phyloP scores from a whole-genome alignment of 2,113 vertebrate species.

The Protomyctophum bolini region DNA sequence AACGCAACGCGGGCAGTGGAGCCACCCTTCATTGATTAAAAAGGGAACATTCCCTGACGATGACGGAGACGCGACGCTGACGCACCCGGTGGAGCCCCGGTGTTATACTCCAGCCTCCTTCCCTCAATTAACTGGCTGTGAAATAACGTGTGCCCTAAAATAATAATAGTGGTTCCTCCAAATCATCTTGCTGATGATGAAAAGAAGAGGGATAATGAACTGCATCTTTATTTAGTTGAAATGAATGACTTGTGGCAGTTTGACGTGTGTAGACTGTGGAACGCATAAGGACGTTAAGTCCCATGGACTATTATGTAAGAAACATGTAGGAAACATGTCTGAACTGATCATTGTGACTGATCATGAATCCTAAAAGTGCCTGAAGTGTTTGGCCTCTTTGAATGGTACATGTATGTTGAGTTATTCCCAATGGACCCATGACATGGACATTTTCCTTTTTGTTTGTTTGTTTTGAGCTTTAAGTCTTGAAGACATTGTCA shows the following conservation, averaged over 20 bases:
- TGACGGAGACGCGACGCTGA: too few relatives aligned
- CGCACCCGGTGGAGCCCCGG: too few relatives aligned
- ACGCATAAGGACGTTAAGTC: constrained; percentile 70
- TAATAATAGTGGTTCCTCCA: constrained; percentile 28
- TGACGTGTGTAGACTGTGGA: constrained; percentile 44
- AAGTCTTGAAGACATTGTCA: constrained; percentile 58
- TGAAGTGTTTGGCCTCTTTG: constrained; percentile 70
- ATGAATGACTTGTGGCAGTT: constrained; percentile 41
- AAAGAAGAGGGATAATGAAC: constrained; percentile 12
- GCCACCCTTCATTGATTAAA: too few relatives aligned
- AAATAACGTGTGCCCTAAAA: constrained; percentile 26
- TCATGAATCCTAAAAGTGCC: constrained; percentile 79
- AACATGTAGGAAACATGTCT: constrained; percentile 53
- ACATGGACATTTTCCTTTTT: constrained; percentile 44
- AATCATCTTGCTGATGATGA: constrained; percentile 15
- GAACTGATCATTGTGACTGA: constrained; percentile 51
- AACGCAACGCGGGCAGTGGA: too few relatives aligned
- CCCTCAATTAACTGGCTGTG: constrained; percentile 29
- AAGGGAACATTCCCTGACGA: too few relatives aligned
- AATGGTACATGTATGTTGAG: constrained; percentile 58
- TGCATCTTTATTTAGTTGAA: constrained; percentile 50
- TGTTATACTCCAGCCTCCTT: constrained; percentile 6
- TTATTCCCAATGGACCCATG: constrained; percentile 48
- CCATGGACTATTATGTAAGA: constrained; percentile 75
- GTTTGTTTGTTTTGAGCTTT: constrained; percentile 56